Evolutionary conservation across 1,140 invertebrate genomes (phyloP).

Genomic region (Pectinophora gossypiella): DNA sequence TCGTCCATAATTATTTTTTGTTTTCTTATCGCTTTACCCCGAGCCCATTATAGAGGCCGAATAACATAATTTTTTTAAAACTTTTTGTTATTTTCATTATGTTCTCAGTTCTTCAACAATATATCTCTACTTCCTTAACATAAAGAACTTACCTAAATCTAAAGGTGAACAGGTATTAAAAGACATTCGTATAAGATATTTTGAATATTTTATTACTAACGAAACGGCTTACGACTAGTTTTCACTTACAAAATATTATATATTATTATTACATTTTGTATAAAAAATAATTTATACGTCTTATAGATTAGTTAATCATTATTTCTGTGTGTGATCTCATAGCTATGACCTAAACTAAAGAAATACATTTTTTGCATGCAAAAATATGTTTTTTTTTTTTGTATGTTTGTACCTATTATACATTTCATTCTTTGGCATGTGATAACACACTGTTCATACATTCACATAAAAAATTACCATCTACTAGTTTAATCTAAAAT

Average conservation of each 20-base stretch:
- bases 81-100: not conserved
- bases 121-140: no score
- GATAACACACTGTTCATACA: slow-evolving; percentile 18
- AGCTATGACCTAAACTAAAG: slow-evolving; percentile 7
- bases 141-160: no score
- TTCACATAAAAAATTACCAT: not conserved
- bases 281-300: slow-evolving; percentile 44
- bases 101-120: not conserved
- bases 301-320: not conserved
- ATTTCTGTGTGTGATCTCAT: slow-evolving; percentile 21
- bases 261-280: slow-evolving; percentile 31
- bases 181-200: not conserved
- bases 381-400: slow-evolving; percentile 23
- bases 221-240: slow-evolving; percentile 62
- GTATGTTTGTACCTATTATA: slow-evolving; percentile 39
- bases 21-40: no score
- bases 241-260: slow-evolving; percentile 33
- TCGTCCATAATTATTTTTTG: no score
- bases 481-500: not conserved
- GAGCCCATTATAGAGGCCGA: no score
- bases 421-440: slow-evolving; percentile 55
- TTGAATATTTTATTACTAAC: slow-evolving; percentile 32
- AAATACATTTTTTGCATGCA: slow-evolving; percentile 40
- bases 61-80: no score
- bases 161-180: not conserved